Evolutionary conservation across 2,888 invertebrate species (phyloP).

Genomic region (Standfussiana lucernea): DNA sequence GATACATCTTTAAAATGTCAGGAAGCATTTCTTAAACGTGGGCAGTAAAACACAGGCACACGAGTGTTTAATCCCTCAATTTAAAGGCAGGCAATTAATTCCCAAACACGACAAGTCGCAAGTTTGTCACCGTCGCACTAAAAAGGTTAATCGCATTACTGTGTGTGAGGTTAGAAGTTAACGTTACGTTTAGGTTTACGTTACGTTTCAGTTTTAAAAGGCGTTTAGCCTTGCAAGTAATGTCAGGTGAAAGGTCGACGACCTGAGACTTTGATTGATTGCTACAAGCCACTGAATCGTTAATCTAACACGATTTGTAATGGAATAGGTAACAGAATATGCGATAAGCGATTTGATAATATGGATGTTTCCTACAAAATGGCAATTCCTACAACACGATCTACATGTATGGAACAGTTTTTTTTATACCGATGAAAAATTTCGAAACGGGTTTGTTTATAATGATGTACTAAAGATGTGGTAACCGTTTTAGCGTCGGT

Average conservation of each 20-base stretch:
- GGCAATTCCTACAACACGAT: too few species aligned
- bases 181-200: conserved; percentile 44
- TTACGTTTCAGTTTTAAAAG: conserved; percentile 56
- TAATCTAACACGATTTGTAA: conserved; percentile 23
- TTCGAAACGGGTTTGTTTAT: too few species aligned
- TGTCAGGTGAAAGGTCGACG: conserved; percentile 35
- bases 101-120: conserved; percentile 16
- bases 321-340: not conserved
- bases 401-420: too few species aligned
- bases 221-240: conserved; percentile 37
- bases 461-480: too few species aligned
- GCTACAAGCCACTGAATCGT: conserved; percentile 33
- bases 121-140: conserved; percentile 48
- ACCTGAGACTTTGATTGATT: conserved; percentile 51
- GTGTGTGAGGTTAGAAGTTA: conserved; percentile 54
- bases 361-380: too few species aligned
- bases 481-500: too few species aligned
- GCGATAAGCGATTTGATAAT: conserved; percentile 21
- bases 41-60: conserved; percentile 9
- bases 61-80: conserved; percentile 9
- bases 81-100: conserved; percentile 29
- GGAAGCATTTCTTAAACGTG: not conserved
- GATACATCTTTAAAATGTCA: not conserved
- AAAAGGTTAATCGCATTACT: conserved; percentile 63
- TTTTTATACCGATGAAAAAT: too few species aligned